Evolutionary conservation across 2,888 invertebrate genomes (phyloP).

Genomic region (Agriopis aurantiaria): DNA sequence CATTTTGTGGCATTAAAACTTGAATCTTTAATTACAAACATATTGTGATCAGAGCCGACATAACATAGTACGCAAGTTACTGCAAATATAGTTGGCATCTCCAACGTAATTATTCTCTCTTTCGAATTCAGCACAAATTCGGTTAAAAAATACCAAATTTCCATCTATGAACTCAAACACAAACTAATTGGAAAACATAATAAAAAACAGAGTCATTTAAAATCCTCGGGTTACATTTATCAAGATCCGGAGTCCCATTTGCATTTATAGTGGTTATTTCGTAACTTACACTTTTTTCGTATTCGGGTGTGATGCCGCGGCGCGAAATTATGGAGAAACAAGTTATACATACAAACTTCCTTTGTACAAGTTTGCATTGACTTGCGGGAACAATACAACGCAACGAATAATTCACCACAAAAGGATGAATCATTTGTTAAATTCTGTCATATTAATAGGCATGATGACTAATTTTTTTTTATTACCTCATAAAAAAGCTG

Average conservation of each 20-base stretch:
- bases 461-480: too few species aligned
- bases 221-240: constrained; percentile 39
- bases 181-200: constrained; percentile 23
- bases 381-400: background rate
- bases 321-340: constrained; percentile 22
- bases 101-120: too few species aligned
- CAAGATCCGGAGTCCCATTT: constrained; percentile 45
- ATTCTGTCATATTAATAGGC: too few species aligned
- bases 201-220: constrained; percentile 29
- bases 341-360: constrained; percentile 23
- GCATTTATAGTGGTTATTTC: constrained; percentile 51
- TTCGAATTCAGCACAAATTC: background rate
- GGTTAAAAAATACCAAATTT: background rate
- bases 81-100: too few species aligned
- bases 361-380: constrained; percentile 13
- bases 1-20: too few species aligned
- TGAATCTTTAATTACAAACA: too few species aligned
- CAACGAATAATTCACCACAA: background rate
- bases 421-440: background rate
- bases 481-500: too few species aligned
- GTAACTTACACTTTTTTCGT: constrained; percentile 36
- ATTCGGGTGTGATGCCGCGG: constrained; percentile 21
- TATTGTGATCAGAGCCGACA: too few species aligned
- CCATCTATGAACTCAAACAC: background rate
- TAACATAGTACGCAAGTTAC: too few species aligned